Conservation (phyloP, 2,888 invertebrate genomes). For the Tholera decimalis region DNA sequence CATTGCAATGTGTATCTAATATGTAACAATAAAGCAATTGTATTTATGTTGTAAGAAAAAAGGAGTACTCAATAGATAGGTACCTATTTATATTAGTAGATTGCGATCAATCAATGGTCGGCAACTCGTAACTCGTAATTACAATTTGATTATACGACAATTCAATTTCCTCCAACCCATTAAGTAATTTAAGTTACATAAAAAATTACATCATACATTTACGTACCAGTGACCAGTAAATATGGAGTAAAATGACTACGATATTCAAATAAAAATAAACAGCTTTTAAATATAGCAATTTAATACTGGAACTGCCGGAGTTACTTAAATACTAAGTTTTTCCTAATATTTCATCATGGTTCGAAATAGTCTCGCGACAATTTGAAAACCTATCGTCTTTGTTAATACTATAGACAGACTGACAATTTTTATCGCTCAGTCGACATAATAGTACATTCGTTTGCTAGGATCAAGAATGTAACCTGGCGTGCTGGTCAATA, state of each 20-base stretch:
- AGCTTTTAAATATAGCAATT: conserved; percentile 24
- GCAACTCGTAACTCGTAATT: conserved; percentile 27
- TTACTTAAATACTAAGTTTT: conserved; percentile 31
- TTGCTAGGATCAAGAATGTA: conserved; percentile 89
- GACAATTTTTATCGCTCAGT: conserved; percentile 62
- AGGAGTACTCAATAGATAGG: conserved; percentile 29
- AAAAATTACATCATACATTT: conserved; percentile 33
- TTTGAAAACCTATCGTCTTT: conserved; percentile 27
- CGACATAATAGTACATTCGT: conserved; percentile 89
- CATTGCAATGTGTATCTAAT: conserved; percentile 13
- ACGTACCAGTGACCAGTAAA: conserved; percentile 6
- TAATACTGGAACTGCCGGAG: conserved; percentile 23
- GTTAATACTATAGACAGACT: conserved; percentile 1
- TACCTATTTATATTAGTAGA: conserved; percentile 6
- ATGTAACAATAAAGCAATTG: conserved; percentile 19
- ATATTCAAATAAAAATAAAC: conserved; percentile 32
- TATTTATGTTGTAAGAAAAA: conserved; percentile 14
- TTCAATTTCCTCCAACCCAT: conserved; percentile 21
- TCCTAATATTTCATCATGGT: conserved; percentile 20
- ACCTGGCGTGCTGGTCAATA: conserved; percentile 81
- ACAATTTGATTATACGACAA: conserved; percentile 34
- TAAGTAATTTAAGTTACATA: conserved; percentile 39
- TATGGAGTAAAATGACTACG: conserved; percentile 9
- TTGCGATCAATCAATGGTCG: conserved; percentile 30
- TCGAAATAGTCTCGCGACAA: conserved; percentile 31